Evolutionary conservation across 2,888 invertebrate genomes (phyloP).

Genomic region (Piscicola geometra): DNA sequence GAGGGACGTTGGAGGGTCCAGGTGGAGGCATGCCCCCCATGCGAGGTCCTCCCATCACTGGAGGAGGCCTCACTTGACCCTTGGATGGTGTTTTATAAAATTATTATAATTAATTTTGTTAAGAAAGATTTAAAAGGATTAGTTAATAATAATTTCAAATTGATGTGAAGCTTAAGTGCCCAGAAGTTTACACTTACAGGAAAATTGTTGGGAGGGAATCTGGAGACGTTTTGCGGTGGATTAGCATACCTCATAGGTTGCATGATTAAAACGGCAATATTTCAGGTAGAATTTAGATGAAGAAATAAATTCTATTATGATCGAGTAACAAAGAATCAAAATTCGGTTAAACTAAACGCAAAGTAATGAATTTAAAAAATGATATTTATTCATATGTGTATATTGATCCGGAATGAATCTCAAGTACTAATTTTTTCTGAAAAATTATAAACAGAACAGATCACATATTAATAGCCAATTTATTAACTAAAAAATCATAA

Average conservation of each 20-base stretch:
- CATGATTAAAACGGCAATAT: not conserved
- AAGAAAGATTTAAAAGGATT: no score
- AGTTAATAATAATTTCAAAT: not conserved
- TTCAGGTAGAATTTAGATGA: not conserved
- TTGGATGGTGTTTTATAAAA: no score
- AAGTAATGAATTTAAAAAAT: no score
- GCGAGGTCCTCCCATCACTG: slow-evolving; percentile 21
- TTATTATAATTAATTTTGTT: no score
- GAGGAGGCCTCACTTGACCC: slow-evolving; percentile 29
- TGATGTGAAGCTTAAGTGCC: not conserved
- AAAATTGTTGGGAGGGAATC: slow-evolving; percentile 7
- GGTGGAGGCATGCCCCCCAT: slow-evolving; percentile 32
- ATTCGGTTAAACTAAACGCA: slow-evolving; percentile 1
- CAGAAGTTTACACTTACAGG: not conserved
- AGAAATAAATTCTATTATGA: no score
- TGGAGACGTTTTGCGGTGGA: not conserved
- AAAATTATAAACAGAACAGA: no score
- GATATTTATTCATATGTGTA: no score
- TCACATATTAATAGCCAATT: no score
- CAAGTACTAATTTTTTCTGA: no score
- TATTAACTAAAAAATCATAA: no score
- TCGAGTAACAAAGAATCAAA: slow-evolving; percentile 2
- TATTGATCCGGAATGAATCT: no score
- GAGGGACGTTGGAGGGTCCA: slow-evolving; percentile 16
- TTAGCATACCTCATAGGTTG: slow-evolving; percentile 9